Base-by-base conservation (phyloP, 2,113 vertebrate species). In the Pao palembangensis region DNA sequence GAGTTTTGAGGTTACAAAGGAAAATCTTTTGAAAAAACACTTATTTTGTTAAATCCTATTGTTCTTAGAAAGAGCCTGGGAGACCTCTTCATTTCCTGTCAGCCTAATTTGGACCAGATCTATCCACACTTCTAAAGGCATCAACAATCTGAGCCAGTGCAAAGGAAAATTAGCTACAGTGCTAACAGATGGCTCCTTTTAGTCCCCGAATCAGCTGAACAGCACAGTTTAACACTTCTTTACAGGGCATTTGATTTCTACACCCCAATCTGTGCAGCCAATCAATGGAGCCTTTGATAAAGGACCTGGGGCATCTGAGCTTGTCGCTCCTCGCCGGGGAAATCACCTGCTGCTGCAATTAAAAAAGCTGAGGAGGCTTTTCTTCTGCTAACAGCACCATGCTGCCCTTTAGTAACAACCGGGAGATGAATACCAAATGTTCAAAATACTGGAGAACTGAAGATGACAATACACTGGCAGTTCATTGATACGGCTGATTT, bases 251-350 rank as follows among this genome's bases (percentile, higher is more conserved):
- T 86, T 87, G 81, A 86, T 88, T 84, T 84, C 82, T 79, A 73
- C 64, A 71, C 80, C 76, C 71, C 87, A 87, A 82, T 88, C 85
- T 89, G 86, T 84, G 60, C 14, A 4, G 53, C 63, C 63, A 78
- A 79, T 89, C 86, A 88, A 85, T 83, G 80, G 71, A 63, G 55
- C 81, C 81, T 89, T 86, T 86, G 85, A 85, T 80, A 80, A 61
- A 66, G 69, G 79, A 67, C 81, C 68, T 12, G 73, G 75, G 71
- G 74, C 76, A 66, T 80, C 78, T 78, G 51, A 83, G 74, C 71
- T 74, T 67, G 64, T 74, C 51, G 18, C 58, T n/a, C 48, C 69
- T 62, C 47, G 8, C 70, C 68, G 57, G 67, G 74, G 58, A 81
- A 76, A 82, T 83, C 78, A 76, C 85, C 76, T 87, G 79, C 81